Conservation (phyloP, 2,888 invertebrate genomes). For the Chrysodeixis includens region DNA sequence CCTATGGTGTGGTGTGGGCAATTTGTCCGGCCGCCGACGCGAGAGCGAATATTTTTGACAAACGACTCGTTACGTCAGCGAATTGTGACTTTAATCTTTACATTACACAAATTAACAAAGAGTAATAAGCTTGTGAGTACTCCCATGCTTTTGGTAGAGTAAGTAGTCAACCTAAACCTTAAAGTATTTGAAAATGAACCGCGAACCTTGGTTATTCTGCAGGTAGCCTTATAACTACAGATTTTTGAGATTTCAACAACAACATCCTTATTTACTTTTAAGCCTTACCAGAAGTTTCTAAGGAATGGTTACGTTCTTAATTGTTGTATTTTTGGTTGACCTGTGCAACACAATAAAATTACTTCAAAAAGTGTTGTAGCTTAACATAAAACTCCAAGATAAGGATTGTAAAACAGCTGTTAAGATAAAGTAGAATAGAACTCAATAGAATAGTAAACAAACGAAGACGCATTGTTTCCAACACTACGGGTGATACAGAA, state of each 20-base stretch:
- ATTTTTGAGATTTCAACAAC: not conserved
- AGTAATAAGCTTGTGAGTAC: not conserved
- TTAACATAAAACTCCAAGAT: not conserved
- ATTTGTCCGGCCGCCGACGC: not conserved
- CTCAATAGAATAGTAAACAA: conserved; percentile 13
- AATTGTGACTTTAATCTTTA: not conserved
- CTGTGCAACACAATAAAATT: not conserved
- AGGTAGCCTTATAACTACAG: not conserved
- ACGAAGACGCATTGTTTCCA: not conserved
- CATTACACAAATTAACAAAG: not conserved
- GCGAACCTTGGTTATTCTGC: not conserved
- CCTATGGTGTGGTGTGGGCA: too few relatives aligned
- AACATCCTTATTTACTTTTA: not conserved
- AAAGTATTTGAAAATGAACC: not conserved
- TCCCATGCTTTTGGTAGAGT: not conserved
- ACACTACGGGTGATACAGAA: not conserved
- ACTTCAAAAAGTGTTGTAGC: not conserved
- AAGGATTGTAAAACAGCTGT: not conserved
- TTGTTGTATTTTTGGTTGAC: not conserved
- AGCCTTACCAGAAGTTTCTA: not conserved
- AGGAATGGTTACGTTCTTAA: not conserved
- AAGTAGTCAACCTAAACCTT: not conserved
- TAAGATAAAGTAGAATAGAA: conserved; percentile 13
- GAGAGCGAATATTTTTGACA: not conserved
- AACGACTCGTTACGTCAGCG: not conserved